Percentiles rank a stretch among this genome's conserved stretches.
Conservation (phyloP, 2,113 vertebrate species). For the Manacus vitellinus region DNA sequence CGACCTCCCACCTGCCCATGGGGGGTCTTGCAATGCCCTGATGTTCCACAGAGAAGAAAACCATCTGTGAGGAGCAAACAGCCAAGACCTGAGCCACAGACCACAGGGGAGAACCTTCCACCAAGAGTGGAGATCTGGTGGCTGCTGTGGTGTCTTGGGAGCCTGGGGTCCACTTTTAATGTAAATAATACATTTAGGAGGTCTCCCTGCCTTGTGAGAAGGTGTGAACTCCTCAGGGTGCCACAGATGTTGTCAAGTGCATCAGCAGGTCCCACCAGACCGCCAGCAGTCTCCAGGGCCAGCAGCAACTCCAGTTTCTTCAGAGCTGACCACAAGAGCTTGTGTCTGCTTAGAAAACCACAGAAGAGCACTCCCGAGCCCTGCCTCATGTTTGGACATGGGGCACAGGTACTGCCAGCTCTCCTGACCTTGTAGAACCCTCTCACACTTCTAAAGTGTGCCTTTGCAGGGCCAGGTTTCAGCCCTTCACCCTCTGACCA, state of each 20-base stretch:
- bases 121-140: neutral
- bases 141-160: neutral
- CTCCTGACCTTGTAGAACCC: neutral
- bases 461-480: neutral
- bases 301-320: neutral
- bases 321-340: neutral
- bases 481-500: neutral
- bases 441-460: neutral
- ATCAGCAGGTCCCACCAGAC: neutral
- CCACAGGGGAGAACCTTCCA: neutral
- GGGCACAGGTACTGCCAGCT: neutral
- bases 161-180: neutral
- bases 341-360: neutral
- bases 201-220: neutral
- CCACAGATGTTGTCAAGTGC: accelerated
- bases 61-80: accelerated
- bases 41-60: neutral
- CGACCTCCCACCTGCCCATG: neutral
- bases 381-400: accelerated
- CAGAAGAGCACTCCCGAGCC: neutral
- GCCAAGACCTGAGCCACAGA: neutral
- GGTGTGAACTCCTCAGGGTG: neutral
- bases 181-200: neutral
- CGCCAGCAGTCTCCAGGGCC: neutral
- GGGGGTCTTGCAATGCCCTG: accelerated